Evolutionary conservation across 2,797 vertebrate species (phyloP).

Genomic region (Rhinoraja longicauda): DNA sequence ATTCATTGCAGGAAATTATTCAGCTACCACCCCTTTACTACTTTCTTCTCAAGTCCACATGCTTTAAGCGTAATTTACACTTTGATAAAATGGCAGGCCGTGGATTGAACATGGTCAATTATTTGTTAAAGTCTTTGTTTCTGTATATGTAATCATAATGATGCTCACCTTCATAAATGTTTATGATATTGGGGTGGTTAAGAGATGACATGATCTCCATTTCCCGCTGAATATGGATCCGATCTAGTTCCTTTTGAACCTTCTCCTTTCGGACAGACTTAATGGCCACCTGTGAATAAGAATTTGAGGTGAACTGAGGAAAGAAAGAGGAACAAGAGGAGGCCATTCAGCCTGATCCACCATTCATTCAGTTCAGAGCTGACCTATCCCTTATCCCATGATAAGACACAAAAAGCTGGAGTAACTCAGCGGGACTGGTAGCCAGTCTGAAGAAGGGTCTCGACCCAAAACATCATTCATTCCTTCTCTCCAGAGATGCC

Average conservation of each 20-base stretch:
- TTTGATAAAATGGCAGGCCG: neutral
- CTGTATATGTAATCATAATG: neutral
- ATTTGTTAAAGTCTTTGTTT: neutral
- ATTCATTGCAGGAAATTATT: neutral
- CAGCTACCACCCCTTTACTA: neutral
- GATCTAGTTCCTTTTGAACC: constrained; percentile 63
- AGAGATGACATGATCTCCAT: constrained; percentile 69
- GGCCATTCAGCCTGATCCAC: too few species aligned
- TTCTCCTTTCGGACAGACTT: constrained; percentile 69
- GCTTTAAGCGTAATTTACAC: neutral
- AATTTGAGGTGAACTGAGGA: neutral
- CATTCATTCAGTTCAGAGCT: too few species aligned
- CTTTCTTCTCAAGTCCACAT: neutral
- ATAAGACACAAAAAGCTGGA: too few species aligned
- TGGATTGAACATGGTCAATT: neutral
- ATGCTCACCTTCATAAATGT: constrained; percentile 63
- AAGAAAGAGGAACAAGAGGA: too few species aligned
- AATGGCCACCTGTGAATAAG: constrained; percentile 61
- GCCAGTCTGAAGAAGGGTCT: too few species aligned
- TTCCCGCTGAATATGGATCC: constrained; percentile 70
- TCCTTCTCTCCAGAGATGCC: too few species aligned
- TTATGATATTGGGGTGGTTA: constrained; percentile 63
- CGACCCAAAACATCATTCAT: too few species aligned
- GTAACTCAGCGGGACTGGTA: too few species aligned
- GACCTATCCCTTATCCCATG: too few species aligned